Base-by-base conservation (phyloP, 2,888 invertebrate genomes). In the Leptogaster cylindrica region DNA sequence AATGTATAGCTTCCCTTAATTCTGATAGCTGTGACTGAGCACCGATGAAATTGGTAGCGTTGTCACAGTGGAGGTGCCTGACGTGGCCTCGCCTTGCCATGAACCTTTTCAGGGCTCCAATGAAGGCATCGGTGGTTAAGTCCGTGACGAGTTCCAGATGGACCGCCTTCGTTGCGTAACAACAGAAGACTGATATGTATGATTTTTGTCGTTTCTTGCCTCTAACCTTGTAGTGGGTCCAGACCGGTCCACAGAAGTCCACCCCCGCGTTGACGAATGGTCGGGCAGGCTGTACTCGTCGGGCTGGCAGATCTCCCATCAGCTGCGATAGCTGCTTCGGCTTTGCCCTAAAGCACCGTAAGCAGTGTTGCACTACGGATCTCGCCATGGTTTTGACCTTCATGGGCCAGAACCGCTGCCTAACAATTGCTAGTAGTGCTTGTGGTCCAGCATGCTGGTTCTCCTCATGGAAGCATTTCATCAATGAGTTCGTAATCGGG, bases 251-350 rank as follows among this genome's bases (percentile, higher is more conserved):
- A n/a, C 41, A 52, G 25, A 51, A 70, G 18, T 68, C 68, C 20
- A 70, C 64, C 7, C 67, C 71, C 33, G 66, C 20, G 16, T 65
- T 63, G 5, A 66, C 28, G 44, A 70, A 68, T 41, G 68, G 66
- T 10, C 70, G 33, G 23, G 69, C 64, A 10, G 66, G 51, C 14
- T 16, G 18, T 5, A 66, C 51, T 51, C 75, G 61, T 25, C 33
- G 44, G 8, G 16, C 20, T 2, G 75, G 75, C 23, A 75, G 64
- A 66, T 74, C 64, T n/a, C 73, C 74, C 75, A 76, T 75, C 1
- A 72, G 20, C 41, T 73, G 73, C 8, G 48, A 44, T 14, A 67
- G 7, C 14, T 66, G 2, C 14, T 61, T 64, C 14, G 70, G 69
- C 31, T 67, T 70, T 6, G 68, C 65, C 50, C 63, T 64, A 16